Evolutionary conservation across 2,113 vertebrate genomes (phyloP).

Genomic region (Nettapus auritus): DNA sequence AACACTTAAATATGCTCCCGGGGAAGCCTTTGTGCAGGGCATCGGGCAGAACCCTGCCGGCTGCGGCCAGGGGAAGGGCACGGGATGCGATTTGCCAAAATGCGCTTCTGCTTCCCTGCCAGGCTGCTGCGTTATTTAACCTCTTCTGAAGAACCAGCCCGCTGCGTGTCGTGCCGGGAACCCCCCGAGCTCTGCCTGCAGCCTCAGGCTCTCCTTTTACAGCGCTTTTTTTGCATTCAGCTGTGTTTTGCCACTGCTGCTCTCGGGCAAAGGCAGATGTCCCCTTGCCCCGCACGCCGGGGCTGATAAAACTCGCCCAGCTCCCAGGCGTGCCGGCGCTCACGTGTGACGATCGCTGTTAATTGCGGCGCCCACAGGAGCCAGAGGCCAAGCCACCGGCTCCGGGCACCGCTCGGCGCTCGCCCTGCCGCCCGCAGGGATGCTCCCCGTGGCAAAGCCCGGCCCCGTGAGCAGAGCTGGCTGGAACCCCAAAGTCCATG

Average conservation of each 20-base stretch:
- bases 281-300: neutral
- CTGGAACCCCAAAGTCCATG: neutral
- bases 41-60: neutral
- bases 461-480: neutral
- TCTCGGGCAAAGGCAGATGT: accelerated
- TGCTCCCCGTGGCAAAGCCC: neutral
- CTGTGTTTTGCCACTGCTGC: neutral
- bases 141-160: neutral
- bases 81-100: neutral
- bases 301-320: neutral
- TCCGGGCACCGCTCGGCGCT: neutral
- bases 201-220: neutral
- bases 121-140: neutral
- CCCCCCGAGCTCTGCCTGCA: neutral
- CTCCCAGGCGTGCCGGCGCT: neutral
- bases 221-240: neutral
- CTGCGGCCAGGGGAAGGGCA: neutral
- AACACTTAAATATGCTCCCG: neutral
- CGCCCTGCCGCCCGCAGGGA: neutral
- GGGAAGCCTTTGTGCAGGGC: neutral
- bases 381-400: neutral
- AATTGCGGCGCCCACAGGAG: neutral
- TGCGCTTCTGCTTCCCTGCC: neutral
- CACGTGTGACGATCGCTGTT: neutral
- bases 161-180: neutral